These are phyloP conservation scores for Acanthaster planci DNA, from an alignment of 35 echinoderm and acorn worm genomes.

Conservation along the genomic window DNA sequence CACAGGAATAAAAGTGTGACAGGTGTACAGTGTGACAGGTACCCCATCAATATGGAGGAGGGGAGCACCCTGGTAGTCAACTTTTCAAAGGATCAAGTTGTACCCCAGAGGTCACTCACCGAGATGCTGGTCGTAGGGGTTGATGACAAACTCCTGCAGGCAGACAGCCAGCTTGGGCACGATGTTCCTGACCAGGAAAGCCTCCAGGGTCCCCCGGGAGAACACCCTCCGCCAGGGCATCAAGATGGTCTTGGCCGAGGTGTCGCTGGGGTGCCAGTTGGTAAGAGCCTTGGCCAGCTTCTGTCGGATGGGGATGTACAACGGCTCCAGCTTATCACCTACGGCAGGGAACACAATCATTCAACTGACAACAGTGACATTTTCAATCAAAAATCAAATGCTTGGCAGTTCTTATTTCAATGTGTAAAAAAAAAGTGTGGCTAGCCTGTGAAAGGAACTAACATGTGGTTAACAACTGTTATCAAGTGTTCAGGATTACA, in stretches of 20 bases:
- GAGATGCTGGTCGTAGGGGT: constrained; percentile 93
- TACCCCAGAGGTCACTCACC: constrained; percentile 44
- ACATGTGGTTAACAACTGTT: too few relatives aligned
- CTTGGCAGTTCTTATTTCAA: too few relatives aligned
- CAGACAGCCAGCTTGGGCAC: constrained; percentile 87
- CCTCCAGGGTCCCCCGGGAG: constrained; percentile 85
- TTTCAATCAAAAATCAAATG: background rate
- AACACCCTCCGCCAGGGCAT: constrained; percentile 94
- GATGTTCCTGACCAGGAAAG: constrained; percentile 86
- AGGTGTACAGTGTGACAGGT: too few relatives aligned
- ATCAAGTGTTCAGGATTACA: too few relatives aligned
- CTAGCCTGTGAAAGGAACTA: too few relatives aligned
- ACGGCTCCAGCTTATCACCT: constrained; percentile 88
- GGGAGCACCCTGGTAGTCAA: too few relatives aligned
- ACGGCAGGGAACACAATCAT: background rate
- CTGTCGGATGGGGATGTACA: constrained; percentile 82
- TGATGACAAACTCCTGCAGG: constrained; percentile 92
- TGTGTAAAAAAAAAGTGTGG: too few relatives aligned
- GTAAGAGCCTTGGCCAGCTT: constrained; percentile 82
- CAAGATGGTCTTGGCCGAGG: constrained; percentile 91
- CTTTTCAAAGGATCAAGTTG: too few relatives aligned
- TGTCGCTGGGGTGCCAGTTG: constrained; percentile 96
- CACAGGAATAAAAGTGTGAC: too few relatives aligned
- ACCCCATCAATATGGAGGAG: too few relatives aligned
- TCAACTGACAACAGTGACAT: background rate